Base-by-base conservation (phyloP, 2,888 invertebrate species). In the Synergus japonicus region DNA sequence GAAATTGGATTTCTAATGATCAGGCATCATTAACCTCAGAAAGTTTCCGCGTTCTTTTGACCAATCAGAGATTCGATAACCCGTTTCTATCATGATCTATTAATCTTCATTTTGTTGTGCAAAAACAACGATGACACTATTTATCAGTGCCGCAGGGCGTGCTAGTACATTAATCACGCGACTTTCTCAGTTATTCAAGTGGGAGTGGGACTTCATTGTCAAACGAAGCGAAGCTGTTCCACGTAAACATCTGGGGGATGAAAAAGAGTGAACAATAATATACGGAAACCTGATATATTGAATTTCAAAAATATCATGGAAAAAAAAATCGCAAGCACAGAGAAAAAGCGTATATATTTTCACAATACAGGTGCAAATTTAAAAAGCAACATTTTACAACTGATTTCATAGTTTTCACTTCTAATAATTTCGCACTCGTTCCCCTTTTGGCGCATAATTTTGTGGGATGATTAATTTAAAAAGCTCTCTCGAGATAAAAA, bases 151-250 rank as follows among this genome's bases (percentile, higher is more conserved):
- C n/a, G 37, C 37, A 22, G 15, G 54, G n/a, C 54, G 73, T 73
- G 73, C 37, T 73, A 73, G 49, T 41, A 73, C 49, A 73, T 73
- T 73, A 73, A 73, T 73, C 73, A 73, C 54, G 9, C 49, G 73
- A 54, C n/a, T 73, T 73, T 54, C 73, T 73, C 37, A 73, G 54
- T 12, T 73, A 7, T 37, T 73, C 73, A 73, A 73, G 37, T 73
- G 37, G 29, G 54, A 73, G 54, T 67, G n/a, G n/a, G 43, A 66
- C 66, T 66, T 66, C 10, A 65, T 66, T 66, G 10, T 66, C n/a
- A 18, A 66, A 41, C 43, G 41, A 66, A 10, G 41, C 37, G 43
- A 43, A 37, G 12, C 10, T 37, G 67, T 49, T 73, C 37, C 73
- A n/a, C 15, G 29, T 73, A 73, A 73, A 54, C 46, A 73, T 49